A percentile compares a stretch with the other conserved stretches of the same genome.
phyloP scores from a whole-genome alignment of 2,113 vertebrate genomes.

The Chunga burmeisteri region DNA sequence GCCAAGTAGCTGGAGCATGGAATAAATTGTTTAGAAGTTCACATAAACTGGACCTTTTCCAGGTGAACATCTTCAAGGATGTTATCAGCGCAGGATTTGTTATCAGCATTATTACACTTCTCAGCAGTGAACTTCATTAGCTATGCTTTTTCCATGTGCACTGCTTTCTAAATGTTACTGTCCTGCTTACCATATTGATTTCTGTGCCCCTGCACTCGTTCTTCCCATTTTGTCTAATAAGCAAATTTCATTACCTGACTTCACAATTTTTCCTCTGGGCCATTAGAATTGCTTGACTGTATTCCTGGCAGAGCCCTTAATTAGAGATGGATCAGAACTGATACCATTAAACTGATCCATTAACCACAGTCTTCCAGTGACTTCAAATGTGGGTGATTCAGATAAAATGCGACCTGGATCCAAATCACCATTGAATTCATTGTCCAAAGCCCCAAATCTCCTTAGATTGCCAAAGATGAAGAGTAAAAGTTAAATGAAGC shows the following conservation, averaged over 20 bases:
- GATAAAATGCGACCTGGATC: constrained; percentile 21
- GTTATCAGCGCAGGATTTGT: not conserved
- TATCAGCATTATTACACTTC: not conserved
- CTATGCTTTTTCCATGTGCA: not conserved
- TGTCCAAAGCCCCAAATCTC: not conserved
- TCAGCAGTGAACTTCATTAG: constrained; percentile 15
- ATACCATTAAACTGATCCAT: constrained; percentile 60
- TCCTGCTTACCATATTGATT: constrained; percentile 57
- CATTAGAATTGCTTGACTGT: constrained; percentile 56
- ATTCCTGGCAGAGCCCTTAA: constrained; percentile 68
- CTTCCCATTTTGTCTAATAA: constrained; percentile 62
- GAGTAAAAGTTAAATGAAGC: not conserved
- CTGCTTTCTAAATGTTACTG: constrained; percentile 2
- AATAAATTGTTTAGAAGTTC: not conserved
- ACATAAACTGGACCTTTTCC: not conserved
- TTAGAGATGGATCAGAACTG: constrained; percentile 67
- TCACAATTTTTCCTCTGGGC: constrained; percentile 65
- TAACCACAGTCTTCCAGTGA: constrained; percentile 52
- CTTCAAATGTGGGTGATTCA: constrained; percentile 4
- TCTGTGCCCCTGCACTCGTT: constrained; percentile 57
- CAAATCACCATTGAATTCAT: not conserved
- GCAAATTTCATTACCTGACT: constrained; percentile 70
- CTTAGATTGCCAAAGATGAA: not conserved
- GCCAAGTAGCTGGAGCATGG: not conserved
- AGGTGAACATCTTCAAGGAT: not conserved